These are phyloP conservation scores for Scolopax bukidnonensis DNA, from an alignment of 2,797 vertebrate genomes.

Conservation along the genomic window DNA sequence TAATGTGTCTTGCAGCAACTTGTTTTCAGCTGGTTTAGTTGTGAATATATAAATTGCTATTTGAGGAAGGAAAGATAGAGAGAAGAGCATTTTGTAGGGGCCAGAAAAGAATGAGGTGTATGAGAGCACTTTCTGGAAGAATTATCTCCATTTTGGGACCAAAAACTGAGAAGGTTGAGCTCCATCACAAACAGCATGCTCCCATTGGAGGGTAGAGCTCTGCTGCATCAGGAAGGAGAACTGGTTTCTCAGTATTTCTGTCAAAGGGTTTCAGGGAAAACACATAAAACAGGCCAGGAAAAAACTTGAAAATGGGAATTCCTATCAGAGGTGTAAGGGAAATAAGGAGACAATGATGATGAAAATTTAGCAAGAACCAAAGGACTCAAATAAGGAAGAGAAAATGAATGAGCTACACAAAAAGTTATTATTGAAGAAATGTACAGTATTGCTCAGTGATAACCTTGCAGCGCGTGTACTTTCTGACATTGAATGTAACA, in stretches of 20 bases:
- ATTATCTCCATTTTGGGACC: background rate
- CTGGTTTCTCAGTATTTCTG: background rate
- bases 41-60: background rate
- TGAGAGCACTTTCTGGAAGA: background rate
- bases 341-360: rapidly evolving
- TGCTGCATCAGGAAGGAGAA: background rate
- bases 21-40: background rate
- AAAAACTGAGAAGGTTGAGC: background rate
- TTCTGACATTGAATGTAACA: background rate
- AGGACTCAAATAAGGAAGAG: background rate
- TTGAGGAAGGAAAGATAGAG: background rate
- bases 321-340: background rate
- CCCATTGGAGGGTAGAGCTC: background rate
- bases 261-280: background rate
- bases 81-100: background rate
- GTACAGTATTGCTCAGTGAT: background rate
- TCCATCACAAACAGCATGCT: rapidly evolving
- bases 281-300: background rate
- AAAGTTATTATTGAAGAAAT: background rate
- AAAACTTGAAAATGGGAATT: background rate
- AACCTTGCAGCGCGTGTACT: background rate
- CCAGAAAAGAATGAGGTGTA: background rate
- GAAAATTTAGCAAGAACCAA: background rate
- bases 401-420: background rate
- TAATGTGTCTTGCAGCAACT: background rate